Evolutionary conservation across 1,140 invertebrate species (phyloP), one percentile per base, ranked within the genome.

Genomic region (Eumeta japonica): DNA sequence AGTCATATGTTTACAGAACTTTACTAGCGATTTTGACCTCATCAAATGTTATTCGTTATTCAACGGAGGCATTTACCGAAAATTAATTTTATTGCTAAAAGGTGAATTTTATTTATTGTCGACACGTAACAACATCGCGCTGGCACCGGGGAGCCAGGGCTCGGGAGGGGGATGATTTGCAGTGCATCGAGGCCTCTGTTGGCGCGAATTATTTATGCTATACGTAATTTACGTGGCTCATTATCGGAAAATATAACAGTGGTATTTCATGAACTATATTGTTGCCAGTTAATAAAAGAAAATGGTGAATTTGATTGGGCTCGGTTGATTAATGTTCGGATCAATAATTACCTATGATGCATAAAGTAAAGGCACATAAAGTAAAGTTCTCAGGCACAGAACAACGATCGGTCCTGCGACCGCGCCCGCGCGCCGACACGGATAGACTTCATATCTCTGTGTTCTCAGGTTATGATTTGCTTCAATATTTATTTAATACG

Each of bases 51-150:
- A 43, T 62, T 62, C 60, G 71, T 74, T 71, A 72, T 70, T 74
- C 67, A 74, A 58, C 47, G 62, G 62, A 56, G 66, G 65, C 70
- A 74, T 74, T 74, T 74, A 67, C 70, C 66, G 70, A 74, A 74
- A 74, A 74, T 74, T 66, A 66, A 74, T 74, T 74, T 74, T 74
- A 74, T 74, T 74, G 67, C 72, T 74, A 74, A 74, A 74, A 71
- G 66, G 70, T 74, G 70, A 74, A 74, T 71, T 74, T 74, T 74
- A 74, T 74, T 74, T 71, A 74, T 71, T 52, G 63, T 53, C 65
- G 66, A 71, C 66, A 70, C n/a, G n/a, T n/a, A n/a, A n/a, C n/a
- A n/a, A n/a, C n/a, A n/a, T n/a, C n/a, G n/a, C n/a, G n/a, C n/a
- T n/a, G n/a, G 67, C 50, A 53, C 55, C 64, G 63, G 65, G 60